Evolutionary conservation across 2,888 invertebrate genomes (phyloP).

Genomic region (Conistra vaccinii): DNA sequence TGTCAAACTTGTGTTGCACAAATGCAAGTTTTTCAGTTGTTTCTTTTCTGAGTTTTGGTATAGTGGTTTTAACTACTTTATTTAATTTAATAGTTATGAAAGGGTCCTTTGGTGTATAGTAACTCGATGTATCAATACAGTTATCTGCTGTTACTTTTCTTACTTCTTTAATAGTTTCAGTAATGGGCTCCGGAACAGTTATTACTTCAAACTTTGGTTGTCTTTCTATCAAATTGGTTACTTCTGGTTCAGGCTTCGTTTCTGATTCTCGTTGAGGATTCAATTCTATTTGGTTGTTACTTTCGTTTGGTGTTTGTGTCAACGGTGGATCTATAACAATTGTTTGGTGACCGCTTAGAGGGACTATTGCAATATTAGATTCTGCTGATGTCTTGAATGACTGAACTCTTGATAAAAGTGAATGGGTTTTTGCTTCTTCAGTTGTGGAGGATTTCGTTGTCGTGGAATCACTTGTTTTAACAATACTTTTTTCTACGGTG

Average conservation of each 20-base stretch:
- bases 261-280: constrained; percentile 53
- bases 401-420: constrained; percentile 85
- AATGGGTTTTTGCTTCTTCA: constrained; percentile 79
- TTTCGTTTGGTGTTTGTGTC: constrained; percentile 71
- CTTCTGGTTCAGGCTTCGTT: constrained; percentile 53
- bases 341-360: constrained; percentile 89
- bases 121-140: constrained; percentile 79
- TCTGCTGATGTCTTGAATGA: constrained; percentile 88
- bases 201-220: constrained; percentile 49
- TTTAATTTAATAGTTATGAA: constrained; percentile 88
- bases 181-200: constrained; percentile 54
- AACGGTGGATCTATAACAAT: constrained; percentile 88
- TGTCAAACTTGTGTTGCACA: constrained; percentile 82
- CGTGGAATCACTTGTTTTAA: constrained; percentile 67
- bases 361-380: constrained; percentile 87
- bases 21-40: constrained; percentile 80
- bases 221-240: constrained; percentile 43
- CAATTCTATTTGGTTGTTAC: constrained; percentile 54
- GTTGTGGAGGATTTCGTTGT: constrained; percentile 23
- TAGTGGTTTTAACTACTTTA: constrained; percentile 85
- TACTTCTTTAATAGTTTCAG: constrained; percentile 67
- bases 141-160: constrained; percentile 67
- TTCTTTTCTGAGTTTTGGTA: constrained; percentile 85
- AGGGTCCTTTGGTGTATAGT: constrained; percentile 82
- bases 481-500: constrained; percentile 76